Evolutionary conservation across 2,113 vertebrate genomes (phyloP), one percentile per base, ranked within the genome.

Genomic region (Plotosus lineatus): DNA sequence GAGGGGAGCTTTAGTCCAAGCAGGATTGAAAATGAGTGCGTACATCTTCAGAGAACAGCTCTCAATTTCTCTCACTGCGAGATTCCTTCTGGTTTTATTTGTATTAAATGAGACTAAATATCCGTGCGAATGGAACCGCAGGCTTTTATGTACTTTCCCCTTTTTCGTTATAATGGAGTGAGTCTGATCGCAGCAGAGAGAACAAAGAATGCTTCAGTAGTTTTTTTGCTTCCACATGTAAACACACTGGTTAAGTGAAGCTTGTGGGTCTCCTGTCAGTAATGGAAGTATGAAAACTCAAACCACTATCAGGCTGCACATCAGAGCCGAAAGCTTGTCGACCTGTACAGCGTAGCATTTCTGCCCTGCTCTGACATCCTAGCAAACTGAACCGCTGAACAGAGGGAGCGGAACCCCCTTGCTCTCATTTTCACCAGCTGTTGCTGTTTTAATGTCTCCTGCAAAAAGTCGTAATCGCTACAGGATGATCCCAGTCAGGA

Each of bases 11-110:
- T 21, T 53, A 53, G 6, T 9, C 21, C 19, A 48, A 61, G 56
- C 10, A 61, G 42, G 63, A 65, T 66, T 51, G 14, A 72, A 50
- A 65, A 80, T n/a, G 28, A 23, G 28, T 61, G 60, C 11, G 23
- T 75, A 44, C 44, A 53, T 63, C 42, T 75, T 7, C 23, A 9
- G 33, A 42, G n/a, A n/a, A n/a, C n/a, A 12, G 26, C 23, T 40
- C 48, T 40, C 19, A 53, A 65, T 69, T 48, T 69, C 82, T 86
- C 69, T 84, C 79, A 81, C 80, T 82, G 78, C 80, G 23, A 21
- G 74, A 81, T 77, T 82, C 77, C 46, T 75, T 68, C n/a, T 40
- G 33, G 78, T 75, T 14, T 4, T 53, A 14, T n/a, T n/a, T 53
- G 76, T 63, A 48, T 44, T 61, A 42, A 31, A 44, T 61, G 72